Conservation (phyloP, 2,888 invertebrate species). For the Thysanoteuthis rhombus region DNA sequence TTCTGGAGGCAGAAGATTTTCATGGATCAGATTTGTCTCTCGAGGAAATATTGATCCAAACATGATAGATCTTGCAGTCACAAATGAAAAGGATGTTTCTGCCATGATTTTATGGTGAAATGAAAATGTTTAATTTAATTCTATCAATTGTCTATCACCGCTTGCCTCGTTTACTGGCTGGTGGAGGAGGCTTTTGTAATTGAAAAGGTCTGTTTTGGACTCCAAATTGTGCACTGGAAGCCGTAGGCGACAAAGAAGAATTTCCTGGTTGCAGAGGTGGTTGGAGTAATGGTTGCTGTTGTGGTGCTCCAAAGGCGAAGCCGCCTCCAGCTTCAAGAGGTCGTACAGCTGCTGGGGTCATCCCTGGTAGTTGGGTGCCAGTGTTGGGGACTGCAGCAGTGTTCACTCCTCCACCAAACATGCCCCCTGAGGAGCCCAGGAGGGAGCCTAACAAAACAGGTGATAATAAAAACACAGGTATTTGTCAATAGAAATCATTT, state of each 20-base stretch:
- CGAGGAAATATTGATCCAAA: background rate
- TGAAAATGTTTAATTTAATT: background rate
- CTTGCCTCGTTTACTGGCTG: slow-evolving; percentile 25
- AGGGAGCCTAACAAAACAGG: slow-evolving; percentile 25
- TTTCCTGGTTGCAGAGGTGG: background rate
- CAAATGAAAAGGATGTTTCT: background rate
- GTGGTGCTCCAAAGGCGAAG: background rate
- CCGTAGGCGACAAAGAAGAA: background rate
- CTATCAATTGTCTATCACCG: background rate
- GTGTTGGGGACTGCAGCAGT: background rate
- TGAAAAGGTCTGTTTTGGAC: slow-evolving; percentile 18
- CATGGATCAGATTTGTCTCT: background rate
- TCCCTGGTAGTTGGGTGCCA: background rate
- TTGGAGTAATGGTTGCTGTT: background rate
- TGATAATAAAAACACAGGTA: slow-evolving; percentile 14
- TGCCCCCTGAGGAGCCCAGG: slow-evolving; percentile 13
- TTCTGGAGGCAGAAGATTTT: too few relatives aligned
- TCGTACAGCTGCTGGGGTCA: background rate
- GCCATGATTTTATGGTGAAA: background rate
- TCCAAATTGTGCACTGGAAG: background rate
- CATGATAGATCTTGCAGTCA: background rate
- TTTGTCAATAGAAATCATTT: background rate
- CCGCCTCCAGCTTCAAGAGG: background rate
- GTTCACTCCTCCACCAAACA: slow-evolving; percentile 12
- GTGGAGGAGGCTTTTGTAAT: slow-evolving; percentile 29